A percentile compares a stretch with the other conserved stretches of the same genome.
Conservation (phyloP, 2,888 invertebrate species). For the Leucophenga montana region DNA sequence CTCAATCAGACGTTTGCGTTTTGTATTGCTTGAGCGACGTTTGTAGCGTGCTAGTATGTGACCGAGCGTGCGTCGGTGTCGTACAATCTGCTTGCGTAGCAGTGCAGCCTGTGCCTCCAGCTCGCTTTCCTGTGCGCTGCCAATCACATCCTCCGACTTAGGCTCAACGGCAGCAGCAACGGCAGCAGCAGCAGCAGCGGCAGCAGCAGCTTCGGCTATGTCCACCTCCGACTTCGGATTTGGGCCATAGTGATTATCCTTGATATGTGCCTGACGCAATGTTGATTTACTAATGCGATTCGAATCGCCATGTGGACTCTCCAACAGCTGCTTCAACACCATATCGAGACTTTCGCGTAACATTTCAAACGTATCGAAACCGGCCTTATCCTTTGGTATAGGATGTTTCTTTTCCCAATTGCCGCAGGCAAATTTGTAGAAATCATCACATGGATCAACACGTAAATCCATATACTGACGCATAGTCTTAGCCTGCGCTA, state of each 20-base stretch:
- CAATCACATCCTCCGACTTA: conserved; percentile 37
- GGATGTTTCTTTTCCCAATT: conserved; percentile 89
- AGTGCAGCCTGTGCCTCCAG: conserved; percentile 47
- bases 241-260: conserved; percentile 50
- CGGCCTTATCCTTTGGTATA: conserved; percentile 90
- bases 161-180: conserved; percentile 6
- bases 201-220: conserved; percentile 37
- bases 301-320: conserved; percentile 65
- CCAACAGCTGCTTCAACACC: conserved; percentile 80
- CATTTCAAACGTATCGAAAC: conserved; percentile 93
- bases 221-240: conserved; percentile 48
- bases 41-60: conserved; percentile 62
- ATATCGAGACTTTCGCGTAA: conserved; percentile 85
- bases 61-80: conserved; percentile 56
- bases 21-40: conserved; percentile 57
- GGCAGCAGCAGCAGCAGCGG: not conserved
- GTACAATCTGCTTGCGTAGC: conserved; percentile 61
- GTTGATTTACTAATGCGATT: not conserved
- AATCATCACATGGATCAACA: conserved; percentile 86
- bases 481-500: conserved; percentile 82
- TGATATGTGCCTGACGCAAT: conserved; percentile 41
- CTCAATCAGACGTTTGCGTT: conserved; percentile 59
- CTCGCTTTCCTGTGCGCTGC: conserved; percentile 43
- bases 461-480: conserved; percentile 82
- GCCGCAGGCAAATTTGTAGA: conserved; percentile 89